Evolutionary conservation across 23 tunicate species (phyloP).

Genomic region (Clavelina lepadiformis): DNA sequence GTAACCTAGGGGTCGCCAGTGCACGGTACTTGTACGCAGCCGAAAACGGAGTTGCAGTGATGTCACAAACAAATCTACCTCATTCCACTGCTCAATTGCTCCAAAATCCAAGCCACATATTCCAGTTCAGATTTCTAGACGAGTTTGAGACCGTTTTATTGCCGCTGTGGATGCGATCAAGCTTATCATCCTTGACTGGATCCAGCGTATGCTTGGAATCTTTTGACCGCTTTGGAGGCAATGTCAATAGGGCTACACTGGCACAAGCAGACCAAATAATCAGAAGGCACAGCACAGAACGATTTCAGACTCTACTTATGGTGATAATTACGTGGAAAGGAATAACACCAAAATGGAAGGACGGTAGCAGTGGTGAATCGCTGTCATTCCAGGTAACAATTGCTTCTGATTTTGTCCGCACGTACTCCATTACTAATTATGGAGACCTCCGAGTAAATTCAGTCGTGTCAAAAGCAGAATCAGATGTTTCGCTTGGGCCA

Average conservation of each 20-base stretch:
- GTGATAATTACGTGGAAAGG: constrained; percentile 50
- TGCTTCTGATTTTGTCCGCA: constrained; percentile 37
- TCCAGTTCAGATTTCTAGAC: constrained; percentile 24
- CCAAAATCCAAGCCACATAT: constrained; percentile 43
- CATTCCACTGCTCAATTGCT: constrained; percentile 11
- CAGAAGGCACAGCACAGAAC: not conserved
- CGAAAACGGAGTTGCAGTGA: constrained; percentile 46
- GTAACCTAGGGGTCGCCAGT: not conserved
- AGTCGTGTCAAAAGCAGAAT: constrained; percentile 23
- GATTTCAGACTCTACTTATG: constrained; percentile 13
- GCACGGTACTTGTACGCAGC: constrained; percentile 41
- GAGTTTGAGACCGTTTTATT: constrained; percentile 37
- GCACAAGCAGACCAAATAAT: not conserved
- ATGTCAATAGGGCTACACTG: not conserved
- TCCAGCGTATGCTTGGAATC: constrained; percentile 41
- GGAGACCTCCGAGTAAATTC: constrained; percentile 20
- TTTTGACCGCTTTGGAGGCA: not conserved
- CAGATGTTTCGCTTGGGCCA: constrained; percentile 31
- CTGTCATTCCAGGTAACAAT: constrained; percentile 41
- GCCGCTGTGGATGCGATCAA: constrained; percentile 66
- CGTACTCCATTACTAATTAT: constrained; percentile 33
- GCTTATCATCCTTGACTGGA: not conserved
- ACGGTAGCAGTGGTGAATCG: not conserved
- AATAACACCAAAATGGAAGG: constrained; percentile 32
- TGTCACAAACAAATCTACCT: constrained; percentile 17